Evolutionary conservation across 1,140 invertebrate genomes (phyloP).

Genomic region (Papilio machaon): DNA sequence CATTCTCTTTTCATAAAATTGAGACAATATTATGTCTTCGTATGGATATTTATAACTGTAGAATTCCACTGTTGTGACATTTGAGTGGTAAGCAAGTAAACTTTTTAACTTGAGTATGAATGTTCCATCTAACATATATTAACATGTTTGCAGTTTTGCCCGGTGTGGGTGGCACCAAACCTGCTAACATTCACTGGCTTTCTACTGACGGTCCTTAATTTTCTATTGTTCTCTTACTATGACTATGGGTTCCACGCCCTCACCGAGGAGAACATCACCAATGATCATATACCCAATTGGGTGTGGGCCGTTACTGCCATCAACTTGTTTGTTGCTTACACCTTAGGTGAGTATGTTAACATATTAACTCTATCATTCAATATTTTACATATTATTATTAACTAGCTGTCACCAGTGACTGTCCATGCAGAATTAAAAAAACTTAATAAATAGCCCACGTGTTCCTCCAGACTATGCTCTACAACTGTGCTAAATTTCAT

Average conservation of each 20-base stretch:
- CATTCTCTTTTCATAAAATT: too few relatives aligned
- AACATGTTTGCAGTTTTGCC: conserved; percentile 89
- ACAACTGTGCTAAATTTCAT: too few relatives aligned
- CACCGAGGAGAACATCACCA: conserved; percentile 84
- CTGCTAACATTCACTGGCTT: conserved; percentile 97
- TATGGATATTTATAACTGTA: not conserved
- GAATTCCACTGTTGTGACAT: not conserved
- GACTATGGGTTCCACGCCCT: conserved; percentile 93
- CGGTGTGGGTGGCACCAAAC: conserved; percentile 97
- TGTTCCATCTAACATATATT: conserved; percentile 43
- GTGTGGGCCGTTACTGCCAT: conserved; percentile 93
- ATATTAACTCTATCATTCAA: not conserved
- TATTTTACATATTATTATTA: not conserved
- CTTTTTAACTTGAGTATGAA: conserved; percentile 2
- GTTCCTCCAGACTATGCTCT: too few relatives aligned
- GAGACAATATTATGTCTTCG: too few relatives aligned
- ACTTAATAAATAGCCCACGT: too few relatives aligned
- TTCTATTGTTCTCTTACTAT: conserved; percentile 92
- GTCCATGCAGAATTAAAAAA: too few relatives aligned
- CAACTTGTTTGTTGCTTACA: conserved; percentile 97
- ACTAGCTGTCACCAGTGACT: too few relatives aligned
- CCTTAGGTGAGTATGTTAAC: conserved; percentile 88
- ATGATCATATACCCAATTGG: conserved; percentile 90
- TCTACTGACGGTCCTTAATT: conserved; percentile 95
- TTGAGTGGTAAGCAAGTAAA: not conserved